Base-by-base conservation (phyloP, 2,888 invertebrate genomes). In the Chrysolina haemoptera region DNA sequence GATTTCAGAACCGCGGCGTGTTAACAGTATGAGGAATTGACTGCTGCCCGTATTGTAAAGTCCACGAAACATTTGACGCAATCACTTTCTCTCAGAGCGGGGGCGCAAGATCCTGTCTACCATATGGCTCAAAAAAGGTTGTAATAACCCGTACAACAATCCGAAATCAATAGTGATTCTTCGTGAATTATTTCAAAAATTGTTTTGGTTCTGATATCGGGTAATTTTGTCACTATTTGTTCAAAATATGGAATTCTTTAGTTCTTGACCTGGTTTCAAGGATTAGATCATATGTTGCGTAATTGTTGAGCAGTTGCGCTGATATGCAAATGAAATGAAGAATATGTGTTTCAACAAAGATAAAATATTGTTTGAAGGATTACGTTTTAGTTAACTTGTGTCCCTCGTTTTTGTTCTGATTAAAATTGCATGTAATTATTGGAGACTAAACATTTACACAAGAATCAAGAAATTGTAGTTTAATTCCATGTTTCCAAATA, bases 71-170 rank as follows among this genome's bases (percentile, higher is more conserved):
- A 64, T 43, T 59, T 68, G 71, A 74, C 74, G 74, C 62, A 74
- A 74, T 59, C 71, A 71, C 74, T 74, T 74, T 74, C 74, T 74
- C 74, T 53, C 16, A 66, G 11, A 67, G 67, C 35, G 40, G 53
- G 48, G 55, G 53, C 53, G 67, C 16, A 16, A 62, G 65, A 50
- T 72, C 66, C 63, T 69, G 43, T 68, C 55, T 10, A 65, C 46
- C 75, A 75, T 70, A 75, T 70, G 73, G 70, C 64, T 16, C 35
- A 35, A 68, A 70, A 68, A 69, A 14, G 40, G 63, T 53, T 16
- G 11, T 11, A 6, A 20, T 3, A 35, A 35, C 35, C 8, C 35
- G 20, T 53, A 2, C 11, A 22, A 20, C 3, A 53, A 10, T 53
- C 20, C 11, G 0, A 53, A 53, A 20, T 53, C 6, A 20, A 53